These are phyloP conservation scores for Perognathus longimembris DNA, from an alignment of 2,113 vertebrate genomes.

Conservation along the genomic window DNA sequence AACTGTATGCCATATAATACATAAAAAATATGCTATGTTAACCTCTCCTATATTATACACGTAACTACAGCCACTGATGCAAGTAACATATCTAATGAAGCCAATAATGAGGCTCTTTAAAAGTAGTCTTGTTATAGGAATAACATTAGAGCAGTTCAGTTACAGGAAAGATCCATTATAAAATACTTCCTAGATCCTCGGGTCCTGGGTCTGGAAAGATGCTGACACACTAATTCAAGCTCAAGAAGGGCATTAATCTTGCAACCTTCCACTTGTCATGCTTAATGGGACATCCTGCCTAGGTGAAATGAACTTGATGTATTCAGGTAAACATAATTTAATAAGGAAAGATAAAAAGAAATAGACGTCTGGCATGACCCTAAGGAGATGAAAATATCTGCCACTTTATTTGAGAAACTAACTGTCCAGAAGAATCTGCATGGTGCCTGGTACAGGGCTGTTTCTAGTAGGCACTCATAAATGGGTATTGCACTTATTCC, in stretches of 20 bases:
- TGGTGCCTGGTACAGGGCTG: neutral
- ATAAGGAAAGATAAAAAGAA: slow-evolving; percentile 85
- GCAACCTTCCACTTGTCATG: slow-evolving; percentile 89
- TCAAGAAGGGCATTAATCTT: slow-evolving; percentile 91
- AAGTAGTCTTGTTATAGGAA: slow-evolving; percentile 92
- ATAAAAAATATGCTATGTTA: slow-evolving; percentile 91
- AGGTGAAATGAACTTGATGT: slow-evolving; percentile 90
- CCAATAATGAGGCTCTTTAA: slow-evolving; percentile 95
- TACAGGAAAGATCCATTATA: slow-evolving; percentile 90
- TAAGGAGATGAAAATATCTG: slow-evolving; percentile 74
- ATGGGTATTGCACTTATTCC: neutral
- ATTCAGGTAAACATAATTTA: slow-evolving; percentile 93
- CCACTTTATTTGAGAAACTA: slow-evolving; percentile 74
- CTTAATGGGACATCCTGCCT: slow-evolving; percentile 91
- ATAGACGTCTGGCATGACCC: slow-evolving; percentile 68
- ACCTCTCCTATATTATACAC: slow-evolving; percentile 90
- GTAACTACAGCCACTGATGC: slow-evolving; percentile 92
- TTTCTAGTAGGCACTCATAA: neutral
- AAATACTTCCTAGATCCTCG: slow-evolving; percentile 82
- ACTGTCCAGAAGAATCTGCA: slow-evolving; percentile 22
- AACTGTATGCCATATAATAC: slow-evolving; percentile 90
- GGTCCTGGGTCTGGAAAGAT: slow-evolving; percentile 88
- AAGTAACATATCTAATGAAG: slow-evolving; percentile 95
- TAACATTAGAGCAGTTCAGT: slow-evolving; percentile 90
- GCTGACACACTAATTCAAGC: slow-evolving; percentile 89